Evolutionary conservation across 1,140 invertebrate genomes (phyloP), one percentile per base, ranked within the genome.

Genomic region (Cydia amplana): DNA sequence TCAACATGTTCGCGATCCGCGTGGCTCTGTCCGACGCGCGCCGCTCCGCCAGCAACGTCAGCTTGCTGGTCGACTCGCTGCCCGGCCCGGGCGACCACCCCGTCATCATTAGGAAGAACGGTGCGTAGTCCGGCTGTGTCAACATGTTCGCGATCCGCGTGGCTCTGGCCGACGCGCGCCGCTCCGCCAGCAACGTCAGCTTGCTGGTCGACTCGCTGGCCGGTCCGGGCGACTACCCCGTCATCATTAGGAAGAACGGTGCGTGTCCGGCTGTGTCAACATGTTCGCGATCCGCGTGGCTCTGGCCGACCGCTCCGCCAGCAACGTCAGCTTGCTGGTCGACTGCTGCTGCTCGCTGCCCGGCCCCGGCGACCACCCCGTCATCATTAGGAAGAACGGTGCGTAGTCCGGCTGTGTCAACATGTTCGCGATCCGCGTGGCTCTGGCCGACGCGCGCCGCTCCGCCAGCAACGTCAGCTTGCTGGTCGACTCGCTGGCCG

Each of bases 341-440:
- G 87, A 91, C n/a, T n/a, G n/a, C n/a, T n/a, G n/a, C n/a, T n/a
- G n/a, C 55, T 73, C 85, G 0, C 23, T 84, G 28, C 77, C 82
- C 1, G 79, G 80, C 12, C 28, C 32, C 1, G 20, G 82, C 14
- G 83, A 88, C 5, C 76, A 83, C 12, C 73, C 84, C 6, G 83
- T 89, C 51, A 88, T 91, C 64, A 82, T 90, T 7, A 78, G 80
- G 36, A 88, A 83, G 51, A 73, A 80, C 77, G 84, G 88, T 90
- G 80, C 74, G 36, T 55, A 25, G 63, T 25, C 25, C 25, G 25
- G 25, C 25, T 25, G 81, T 91, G 83, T 89, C 75, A 88, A 85
- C n/a, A 46, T 89, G 16, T 79, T 25, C 25, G 25, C 25, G 25
- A 25, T 25, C 25, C 25, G 25, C 25, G 25, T 25, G 1, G 25